phyloP scores from a whole-genome alignment of 2,888 invertebrate genomes.

The Dynastes maya region DNA sequence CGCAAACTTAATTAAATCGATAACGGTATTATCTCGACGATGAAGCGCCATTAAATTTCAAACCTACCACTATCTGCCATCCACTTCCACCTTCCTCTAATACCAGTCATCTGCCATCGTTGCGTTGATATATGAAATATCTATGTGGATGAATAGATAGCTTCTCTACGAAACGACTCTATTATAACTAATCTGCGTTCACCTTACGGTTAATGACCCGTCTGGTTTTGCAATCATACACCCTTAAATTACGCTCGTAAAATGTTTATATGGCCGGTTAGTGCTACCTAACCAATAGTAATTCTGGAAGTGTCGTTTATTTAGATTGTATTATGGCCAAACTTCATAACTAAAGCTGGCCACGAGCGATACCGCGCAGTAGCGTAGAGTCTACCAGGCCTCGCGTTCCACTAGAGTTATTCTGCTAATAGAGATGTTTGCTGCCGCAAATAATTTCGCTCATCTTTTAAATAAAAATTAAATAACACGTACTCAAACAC shows the following conservation, averaged over 20 bases:
- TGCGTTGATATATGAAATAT: constrained; percentile 13
- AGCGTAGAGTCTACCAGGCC: too few relatives aligned
- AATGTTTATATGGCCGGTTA: constrained; percentile 5
- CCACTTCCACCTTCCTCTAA: neutral
- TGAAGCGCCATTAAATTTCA: constrained; percentile 18
- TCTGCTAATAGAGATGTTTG: too few relatives aligned
- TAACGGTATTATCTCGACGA: constrained; percentile 27
- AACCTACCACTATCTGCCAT: neutral
- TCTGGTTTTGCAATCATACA: neutral
- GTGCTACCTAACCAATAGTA: too few relatives aligned
- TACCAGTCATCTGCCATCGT: neutral
- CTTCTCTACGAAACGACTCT: neutral
- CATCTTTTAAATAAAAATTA: too few relatives aligned
- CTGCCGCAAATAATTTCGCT: too few relatives aligned
- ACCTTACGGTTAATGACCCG: neutral
- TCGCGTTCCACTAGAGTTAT: too few relatives aligned
- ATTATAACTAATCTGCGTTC: neutral
- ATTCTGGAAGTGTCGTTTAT: too few relatives aligned
- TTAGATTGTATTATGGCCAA: too few relatives aligned
- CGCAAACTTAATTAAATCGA: constrained; percentile 29
- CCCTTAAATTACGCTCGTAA: constrained; percentile 2
- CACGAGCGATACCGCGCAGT: too few relatives aligned
- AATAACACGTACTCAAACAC: too few relatives aligned
- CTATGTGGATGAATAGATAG: neutral
- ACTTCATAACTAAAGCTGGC: too few relatives aligned